Percentiles rank a stretch among this genome's conserved stretches.
Evolutionary conservation across 2,888 invertebrate species (phyloP).

Genomic region (Sarcophaga rosellei): DNA sequence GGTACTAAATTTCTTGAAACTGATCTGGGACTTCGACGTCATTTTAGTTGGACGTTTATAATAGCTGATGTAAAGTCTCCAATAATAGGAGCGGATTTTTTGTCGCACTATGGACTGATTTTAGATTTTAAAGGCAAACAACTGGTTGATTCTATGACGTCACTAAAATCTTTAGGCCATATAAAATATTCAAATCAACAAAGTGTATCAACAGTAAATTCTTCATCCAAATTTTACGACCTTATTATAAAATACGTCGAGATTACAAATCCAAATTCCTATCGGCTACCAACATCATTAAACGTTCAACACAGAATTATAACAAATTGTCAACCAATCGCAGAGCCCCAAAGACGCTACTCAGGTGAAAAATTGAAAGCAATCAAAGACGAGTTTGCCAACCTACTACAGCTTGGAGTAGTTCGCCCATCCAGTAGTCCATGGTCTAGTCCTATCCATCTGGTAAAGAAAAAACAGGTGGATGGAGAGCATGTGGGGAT

Average conservation of each 20-base stretch:
- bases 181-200: conserved; percentile 20
- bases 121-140: conserved; percentile 34
- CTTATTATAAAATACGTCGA: too few relatives aligned
- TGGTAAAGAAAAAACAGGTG: conserved; percentile 71
- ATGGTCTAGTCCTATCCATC: conserved; percentile 78
- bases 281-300: too few relatives aligned
- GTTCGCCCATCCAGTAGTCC: conserved; percentile 78
- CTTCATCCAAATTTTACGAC: too few relatives aligned
- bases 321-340: too few relatives aligned
- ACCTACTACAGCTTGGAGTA: not conserved
- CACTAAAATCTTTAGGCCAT: conserved; percentile 11
- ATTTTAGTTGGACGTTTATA: conserved; percentile 45
- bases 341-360: too few relatives aligned
- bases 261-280: too few relatives aligned
- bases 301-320: too few relatives aligned
- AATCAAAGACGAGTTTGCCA: too few relatives aligned
- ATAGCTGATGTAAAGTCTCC: conserved; percentile 42
- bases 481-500: conserved; percentile 67
- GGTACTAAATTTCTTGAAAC: conserved; percentile 50
- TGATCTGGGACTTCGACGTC: too few relatives aligned
- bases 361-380: too few relatives aligned
- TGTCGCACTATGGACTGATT: conserved; percentile 40
- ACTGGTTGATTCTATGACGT: conserved; percentile 29
- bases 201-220: too few relatives aligned
- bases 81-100: conserved; percentile 44